These are phyloP conservation scores for Cephalopterus ornatus DNA, from an alignment of 2,113 vertebrate species.

Conservation along the genomic window DNA sequence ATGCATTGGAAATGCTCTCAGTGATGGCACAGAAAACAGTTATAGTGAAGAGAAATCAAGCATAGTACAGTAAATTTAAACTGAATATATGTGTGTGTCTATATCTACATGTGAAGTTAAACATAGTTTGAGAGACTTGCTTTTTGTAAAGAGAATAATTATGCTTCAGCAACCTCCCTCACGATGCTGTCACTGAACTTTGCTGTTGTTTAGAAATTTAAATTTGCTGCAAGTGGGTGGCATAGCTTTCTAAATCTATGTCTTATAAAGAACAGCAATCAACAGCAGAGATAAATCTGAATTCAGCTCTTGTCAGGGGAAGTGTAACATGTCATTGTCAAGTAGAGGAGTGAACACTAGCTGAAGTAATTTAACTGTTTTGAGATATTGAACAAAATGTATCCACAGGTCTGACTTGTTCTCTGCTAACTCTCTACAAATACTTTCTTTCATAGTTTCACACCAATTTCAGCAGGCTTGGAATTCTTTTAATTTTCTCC, in stretches of 20 bases:
- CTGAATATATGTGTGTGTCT: background rate
- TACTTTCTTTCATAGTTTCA: background rate
- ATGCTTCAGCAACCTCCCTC: background rate
- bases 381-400: background rate
- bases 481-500: background rate
- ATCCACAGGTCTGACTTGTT: background rate
- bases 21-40: background rate
- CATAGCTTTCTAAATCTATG: background rate
- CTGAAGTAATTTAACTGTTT: background rate
- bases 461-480: background rate
- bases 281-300: background rate
- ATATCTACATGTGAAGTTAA: background rate
- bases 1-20: background rate
- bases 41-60: background rate
- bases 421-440: background rate
- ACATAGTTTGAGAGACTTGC: background rate
- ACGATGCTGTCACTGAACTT: background rate
- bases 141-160: background rate
- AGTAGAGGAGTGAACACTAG: background rate
- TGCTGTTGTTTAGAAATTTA: background rate
- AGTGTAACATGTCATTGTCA: background rate
- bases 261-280: background rate
- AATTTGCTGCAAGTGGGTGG: constrained; percentile 20
- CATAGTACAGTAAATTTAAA: background rate
- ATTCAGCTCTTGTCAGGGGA: background rate